phyloP scores from a whole-genome alignment of 2,888 invertebrate genomes.

The Helicoverpa assulta region DNA sequence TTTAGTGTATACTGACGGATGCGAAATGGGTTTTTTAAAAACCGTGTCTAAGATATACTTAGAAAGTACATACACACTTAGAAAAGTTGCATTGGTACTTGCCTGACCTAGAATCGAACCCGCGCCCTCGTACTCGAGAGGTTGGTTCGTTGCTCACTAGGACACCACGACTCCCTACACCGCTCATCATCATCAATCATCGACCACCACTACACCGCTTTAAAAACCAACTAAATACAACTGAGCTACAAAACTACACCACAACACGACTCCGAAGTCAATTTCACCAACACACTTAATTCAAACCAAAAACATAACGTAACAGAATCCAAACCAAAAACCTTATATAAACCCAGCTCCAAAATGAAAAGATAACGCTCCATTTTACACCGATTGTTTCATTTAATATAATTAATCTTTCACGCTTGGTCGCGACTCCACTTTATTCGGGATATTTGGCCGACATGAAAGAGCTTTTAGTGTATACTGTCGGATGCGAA shows the following conservation, averaged over 20 bases:
- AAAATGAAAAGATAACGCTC: conserved; percentile 29
- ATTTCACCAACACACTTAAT: neutral
- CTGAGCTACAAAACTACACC: no score
- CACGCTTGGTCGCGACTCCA: conserved; percentile 36
- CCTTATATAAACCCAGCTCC: conserved; percentile 5
- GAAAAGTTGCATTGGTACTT: no score
- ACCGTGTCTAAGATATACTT: no score
- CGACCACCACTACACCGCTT: neutral
- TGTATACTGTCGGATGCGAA: conserved; percentile 13
- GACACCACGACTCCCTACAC: no score
- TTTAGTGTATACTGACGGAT: conserved; percentile 27
- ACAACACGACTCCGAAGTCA: neutral
- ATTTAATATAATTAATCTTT: conserved; percentile 55
- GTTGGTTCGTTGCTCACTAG: no score
- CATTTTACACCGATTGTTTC: conserved; percentile 47
- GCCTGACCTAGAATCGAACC: no score
- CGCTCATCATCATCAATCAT: no score
- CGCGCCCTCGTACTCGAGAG: no score
- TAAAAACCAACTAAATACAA: no score
- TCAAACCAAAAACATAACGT: conserved; percentile 5
- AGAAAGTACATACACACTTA: no score
- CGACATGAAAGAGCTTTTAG: conserved; percentile 52
- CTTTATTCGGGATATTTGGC: conserved; percentile 29
- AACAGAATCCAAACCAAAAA: no score
- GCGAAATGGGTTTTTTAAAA: conserved; percentile 19